A percentile compares a stretch with the other conserved stretches of the same genome.
phyloP scores from a whole-genome alignment of 2,113 vertebrate species.

The Vidua macroura region DNA sequence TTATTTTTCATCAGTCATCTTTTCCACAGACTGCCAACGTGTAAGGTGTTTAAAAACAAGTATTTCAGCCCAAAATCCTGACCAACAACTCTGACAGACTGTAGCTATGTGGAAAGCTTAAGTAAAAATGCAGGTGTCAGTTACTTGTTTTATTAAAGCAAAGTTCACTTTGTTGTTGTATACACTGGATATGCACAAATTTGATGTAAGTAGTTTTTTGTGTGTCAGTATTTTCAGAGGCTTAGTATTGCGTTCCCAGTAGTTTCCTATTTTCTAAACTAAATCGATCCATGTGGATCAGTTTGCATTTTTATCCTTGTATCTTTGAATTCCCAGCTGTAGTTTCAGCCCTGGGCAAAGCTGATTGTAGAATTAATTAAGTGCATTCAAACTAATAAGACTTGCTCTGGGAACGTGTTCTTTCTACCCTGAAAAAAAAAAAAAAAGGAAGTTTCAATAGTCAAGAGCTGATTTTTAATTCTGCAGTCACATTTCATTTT shows the following conservation, averaged over 20 bases:
- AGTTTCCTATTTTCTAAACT: neutral
- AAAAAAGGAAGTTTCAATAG: neutral
- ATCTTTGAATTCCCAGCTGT: neutral
- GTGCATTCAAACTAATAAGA: neutral
- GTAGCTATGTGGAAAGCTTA: neutral
- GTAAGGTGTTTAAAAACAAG: neutral
- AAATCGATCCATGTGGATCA: neutral
- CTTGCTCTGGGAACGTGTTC: neutral
- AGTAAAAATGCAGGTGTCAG: neutral
- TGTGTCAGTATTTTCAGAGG: neutral
- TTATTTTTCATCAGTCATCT: neutral
- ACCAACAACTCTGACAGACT: neutral
- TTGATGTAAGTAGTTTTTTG: neutral
- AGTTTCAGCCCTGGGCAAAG: neutral
- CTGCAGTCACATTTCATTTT: neutral
- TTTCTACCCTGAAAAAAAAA: neutral
- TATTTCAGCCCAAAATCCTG: neutral
- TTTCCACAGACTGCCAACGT: neutral
- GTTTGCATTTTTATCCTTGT: neutral
- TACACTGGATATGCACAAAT: neutral
- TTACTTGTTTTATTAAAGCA: neutral
- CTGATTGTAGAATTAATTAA: neutral
- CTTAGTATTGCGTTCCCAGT: neutral
- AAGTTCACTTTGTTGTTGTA: neutral
- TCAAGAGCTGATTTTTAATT: neutral